Evolutionary conservation across 2,113 vertebrate genomes (phyloP).

Genomic region (Pholis gunnellus): DNA sequence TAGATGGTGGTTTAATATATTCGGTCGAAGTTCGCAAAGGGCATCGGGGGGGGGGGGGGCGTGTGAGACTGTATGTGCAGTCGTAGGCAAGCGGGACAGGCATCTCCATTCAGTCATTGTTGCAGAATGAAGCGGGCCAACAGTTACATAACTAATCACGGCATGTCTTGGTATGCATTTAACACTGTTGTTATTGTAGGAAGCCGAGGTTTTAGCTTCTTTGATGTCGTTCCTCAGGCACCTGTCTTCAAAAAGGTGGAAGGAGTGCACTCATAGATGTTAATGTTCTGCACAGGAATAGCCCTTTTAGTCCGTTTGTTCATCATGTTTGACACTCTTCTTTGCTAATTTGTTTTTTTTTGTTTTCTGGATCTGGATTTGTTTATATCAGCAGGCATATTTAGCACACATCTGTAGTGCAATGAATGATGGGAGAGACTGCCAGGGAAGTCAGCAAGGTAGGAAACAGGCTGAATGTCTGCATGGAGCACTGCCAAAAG

Average conservation of each 20-base stretch:
- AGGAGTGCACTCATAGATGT: not conserved
- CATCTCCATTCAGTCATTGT: not conserved
- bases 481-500: conserved; percentile 62
- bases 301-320: not conserved
- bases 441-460: conserved; percentile 64
- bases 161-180: conserved; percentile 13
- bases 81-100: conserved; percentile 20
- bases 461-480: conserved; percentile 67
- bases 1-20: conserved; percentile 28
- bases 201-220: conserved; percentile 19
- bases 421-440: conserved; percentile 65
- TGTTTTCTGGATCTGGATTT: conserved; percentile 66
- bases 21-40: conserved; percentile 28
- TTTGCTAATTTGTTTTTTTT: conserved; percentile 25
- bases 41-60: not conserved
- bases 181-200: not conserved
- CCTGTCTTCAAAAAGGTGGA: not conserved
- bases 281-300: not conserved
- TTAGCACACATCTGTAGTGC: conserved; percentile 70
- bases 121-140: not conserved
- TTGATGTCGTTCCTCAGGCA: conserved; percentile 16
- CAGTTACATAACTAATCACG: not conserved
- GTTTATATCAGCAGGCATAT: conserved; percentile 64
- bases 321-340: conserved; percentile 12
- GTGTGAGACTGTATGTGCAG: not conserved